Percentiles rank a stretch among this genome's conserved stretches.
Evolutionary conservation across 92 coral and sea anemone genomes (phyloP).

Genomic region (Heteractis magnifica): DNA sequence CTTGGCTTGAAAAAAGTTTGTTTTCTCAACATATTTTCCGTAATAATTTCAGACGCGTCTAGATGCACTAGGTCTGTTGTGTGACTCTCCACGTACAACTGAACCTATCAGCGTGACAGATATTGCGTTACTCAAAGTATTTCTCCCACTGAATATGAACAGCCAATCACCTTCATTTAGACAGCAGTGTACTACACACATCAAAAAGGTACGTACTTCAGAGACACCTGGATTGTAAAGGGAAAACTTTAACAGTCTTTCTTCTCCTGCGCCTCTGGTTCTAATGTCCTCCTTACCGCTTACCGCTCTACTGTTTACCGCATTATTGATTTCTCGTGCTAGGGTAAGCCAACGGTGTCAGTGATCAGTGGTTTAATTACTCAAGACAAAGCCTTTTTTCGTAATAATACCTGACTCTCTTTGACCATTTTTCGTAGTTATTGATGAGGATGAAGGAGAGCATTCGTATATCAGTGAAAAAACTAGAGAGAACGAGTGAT

Average conservation of each 20-base stretch:
- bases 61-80: constrained; percentile 84
- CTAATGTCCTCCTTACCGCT: no score
- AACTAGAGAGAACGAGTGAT: constrained; percentile 11
- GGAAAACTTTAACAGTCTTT: no score
- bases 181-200: constrained; percentile 67
- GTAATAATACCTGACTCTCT: not conserved
- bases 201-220: not conserved
- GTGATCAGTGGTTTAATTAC: not conserved
- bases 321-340: no score
- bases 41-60: constrained; percentile 61
- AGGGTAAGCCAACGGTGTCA: constrained; percentile 29
- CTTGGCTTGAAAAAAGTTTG: not conserved
- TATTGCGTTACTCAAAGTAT: constrained; percentile 61
- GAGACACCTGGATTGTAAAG: no score
- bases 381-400: not conserved
- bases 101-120: constrained; percentile 80
- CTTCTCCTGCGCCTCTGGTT: no score
- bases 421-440: constrained; percentile 29
- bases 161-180: constrained; percentile 96
- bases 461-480: constrained; percentile 55
- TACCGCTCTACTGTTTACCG: no score
- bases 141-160: constrained; percentile 81
- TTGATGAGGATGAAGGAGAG: constrained; percentile 66
- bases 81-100: constrained; percentile 87
- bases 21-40: not conserved